Base-by-base conservation (phyloP, 2,888 invertebrate genomes). In the Thymelicus sylvestris region DNA sequence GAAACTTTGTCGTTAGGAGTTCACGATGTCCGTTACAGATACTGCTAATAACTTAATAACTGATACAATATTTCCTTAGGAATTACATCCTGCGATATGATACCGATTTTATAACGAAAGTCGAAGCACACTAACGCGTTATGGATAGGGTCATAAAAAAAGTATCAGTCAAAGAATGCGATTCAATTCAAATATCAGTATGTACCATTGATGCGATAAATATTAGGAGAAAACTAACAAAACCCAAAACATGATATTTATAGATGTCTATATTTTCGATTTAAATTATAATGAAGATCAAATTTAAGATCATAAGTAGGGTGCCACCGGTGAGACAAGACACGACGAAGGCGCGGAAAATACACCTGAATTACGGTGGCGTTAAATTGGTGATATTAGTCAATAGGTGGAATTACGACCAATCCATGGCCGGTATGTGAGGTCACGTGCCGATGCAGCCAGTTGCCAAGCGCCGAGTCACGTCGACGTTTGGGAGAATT, bases 351-450 rank as follows among this genome's bases (percentile, higher is more conserved):
- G 24, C 19, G 39, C 15, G 50, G 39, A 39, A 60, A 48, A 60
- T 61, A 67, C n/a, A 24, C n/a, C 24, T 5, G 41, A 41, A 61
- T 39, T 67, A 52, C 50, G 67, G 67, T 61, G 50, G 50, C 38
- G 52, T n/a, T 39, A 67, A 68, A 68, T 63, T 62, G 63, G 57
- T 50, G 48, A 59, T 69, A 69, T 69, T 69, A 69, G 59, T 69
- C 38, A 55, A 63, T 47, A 59, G 64, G 48, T 64, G 69, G 63
- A 64, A 69, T 69, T 64, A 39, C 59, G 47, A 50, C 64, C 59
- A 64, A 63, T 69, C 64, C 59, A 38, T 57, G 41, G 47, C 38
- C 47, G 63, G 62, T 55, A 62, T 68, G 68, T 69, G 57, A 63
- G 38, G 68, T 69, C 68, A 69, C 68, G 63, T 57, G 39, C 57